phyloP scores from a whole-genome alignment of 2,113 vertebrate genomes.

The Ceyx margarethae region DNA sequence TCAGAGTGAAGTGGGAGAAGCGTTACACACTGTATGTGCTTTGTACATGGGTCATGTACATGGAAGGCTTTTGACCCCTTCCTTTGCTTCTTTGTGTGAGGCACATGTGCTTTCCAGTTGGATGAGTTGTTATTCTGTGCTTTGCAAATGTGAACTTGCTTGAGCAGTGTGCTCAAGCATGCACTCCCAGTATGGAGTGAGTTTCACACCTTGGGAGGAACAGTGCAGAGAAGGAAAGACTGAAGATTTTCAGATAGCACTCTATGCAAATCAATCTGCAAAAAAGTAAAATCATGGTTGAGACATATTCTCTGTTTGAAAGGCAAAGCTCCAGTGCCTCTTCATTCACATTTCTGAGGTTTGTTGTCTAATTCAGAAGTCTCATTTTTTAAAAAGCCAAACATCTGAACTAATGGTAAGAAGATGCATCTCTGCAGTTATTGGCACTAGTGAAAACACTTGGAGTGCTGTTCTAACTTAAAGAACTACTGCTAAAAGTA shows the following conservation, averaged over 20 bases:
- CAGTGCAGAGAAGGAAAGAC: background rate
- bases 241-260: background rate
- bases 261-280: background rate
- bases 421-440: background rate
- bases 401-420: background rate
- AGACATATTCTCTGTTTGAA: background rate
- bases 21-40: background rate
- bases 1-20: background rate
- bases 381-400: background rate
- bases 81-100: background rate
- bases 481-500: background rate
- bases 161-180: background rate
- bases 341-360: background rate
- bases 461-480: background rate
- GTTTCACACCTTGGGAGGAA: background rate
- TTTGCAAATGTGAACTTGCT: background rate
- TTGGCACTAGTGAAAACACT: background rate
- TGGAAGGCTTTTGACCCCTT: background rate
- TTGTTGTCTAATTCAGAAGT: background rate
- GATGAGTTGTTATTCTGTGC: background rate
- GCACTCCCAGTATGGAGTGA: fast-evolving
- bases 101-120: background rate
- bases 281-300: background rate
- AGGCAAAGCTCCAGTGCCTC: background rate
- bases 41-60: fast-evolving